A percentile compares a stretch with the other conserved stretches of the same genome.
Conservation (phyloP, 2,888 invertebrate species). For the Linnaemya vulpina region DNA sequence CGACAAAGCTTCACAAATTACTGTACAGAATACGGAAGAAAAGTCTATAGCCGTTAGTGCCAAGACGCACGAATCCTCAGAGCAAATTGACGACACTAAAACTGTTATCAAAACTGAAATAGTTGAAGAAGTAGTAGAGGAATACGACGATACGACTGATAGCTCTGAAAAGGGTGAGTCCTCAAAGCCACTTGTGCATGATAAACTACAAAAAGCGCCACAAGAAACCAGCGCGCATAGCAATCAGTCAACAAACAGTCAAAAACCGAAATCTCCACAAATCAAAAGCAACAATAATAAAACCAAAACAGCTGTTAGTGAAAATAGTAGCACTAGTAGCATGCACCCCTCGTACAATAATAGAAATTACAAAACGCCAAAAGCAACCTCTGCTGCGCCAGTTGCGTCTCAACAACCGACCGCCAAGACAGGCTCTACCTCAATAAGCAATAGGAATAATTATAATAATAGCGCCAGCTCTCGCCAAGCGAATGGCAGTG, state of each 20-base stretch:
- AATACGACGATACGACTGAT: slow-evolving; percentile 69
- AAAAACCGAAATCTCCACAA: slow-evolving; percentile 57
- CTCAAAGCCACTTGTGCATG: slow-evolving; percentile 88
- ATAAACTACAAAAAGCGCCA: slow-evolving; percentile 84
- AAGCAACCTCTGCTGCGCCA: slow-evolving; percentile 53
- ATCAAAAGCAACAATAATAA: slow-evolving; percentile 68
- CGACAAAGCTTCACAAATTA: slow-evolving; percentile 65
- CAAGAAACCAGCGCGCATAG: slow-evolving; percentile 72
- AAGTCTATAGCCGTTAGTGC: slow-evolving; percentile 7
- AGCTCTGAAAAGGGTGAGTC: slow-evolving; percentile 87
- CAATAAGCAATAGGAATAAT: slow-evolving; percentile 43
- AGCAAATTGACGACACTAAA: slow-evolving; percentile 46
- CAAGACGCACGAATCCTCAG: not conserved
- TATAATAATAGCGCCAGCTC: slow-evolving; percentile 62
- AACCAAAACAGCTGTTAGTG: slow-evolving; percentile 64
- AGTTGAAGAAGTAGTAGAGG: slow-evolving; percentile 66
- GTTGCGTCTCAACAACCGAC: slow-evolving; percentile 66
- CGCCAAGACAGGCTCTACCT: slow-evolving; percentile 59
- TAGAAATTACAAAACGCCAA: slow-evolving; percentile 45
- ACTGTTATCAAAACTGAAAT: slow-evolving; percentile 52
- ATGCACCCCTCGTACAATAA: slow-evolving; percentile 76
- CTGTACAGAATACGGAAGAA: slow-evolving; percentile 19
- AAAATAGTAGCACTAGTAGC: slow-evolving; percentile 73
- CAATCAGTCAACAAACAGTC: slow-evolving; percentile 68
- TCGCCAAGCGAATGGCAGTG: slow-evolving; percentile 54